Base-by-base conservation (phyloP, 2,797 vertebrate species). In the Eleutherodactylus coqui region DNA sequence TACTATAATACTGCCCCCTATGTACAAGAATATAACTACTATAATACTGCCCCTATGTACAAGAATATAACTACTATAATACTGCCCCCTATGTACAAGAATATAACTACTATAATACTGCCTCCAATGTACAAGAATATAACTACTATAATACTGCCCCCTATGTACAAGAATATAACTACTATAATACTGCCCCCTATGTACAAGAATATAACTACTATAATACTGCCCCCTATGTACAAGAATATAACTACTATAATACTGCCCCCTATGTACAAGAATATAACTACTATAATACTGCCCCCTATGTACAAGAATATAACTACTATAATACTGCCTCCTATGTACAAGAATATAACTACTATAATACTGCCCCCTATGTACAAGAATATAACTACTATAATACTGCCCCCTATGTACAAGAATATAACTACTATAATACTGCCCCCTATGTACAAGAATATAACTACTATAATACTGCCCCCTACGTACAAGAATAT, bases 391-490 rank as follows among this genome's bases (percentile, higher is more conserved):
- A 72, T 43, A 70, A 70, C 36, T 70, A 70, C 19, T 70, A 69
- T 69, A 69, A 69, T 69, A 69, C 64, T 69, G 34, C 64, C 2
- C 64, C 67, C 36, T 70, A 70, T 70, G 8, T 70, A 69, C 67
- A 70, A n/a, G 67, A 70, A 70, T 70, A 70, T 70, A 70, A 41
- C 67, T 70, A 70, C 36, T 70, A 70, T 70, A 70, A 70, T 70
- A 70, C 67, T 70, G 67, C 67, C 13, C 11, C 36, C 36, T 38
- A 70, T 70, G 17, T 69, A 38, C 32, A 69, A 69, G 64, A 69
- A 69, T 69, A 38, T 69, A 36, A 69, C 64, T 69, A 69, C 34
- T 38, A 69, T 69, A 69, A 69, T 38, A 69, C 64, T 38, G 64
- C 64, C 4, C n/a, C 64, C 64, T 69, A 69, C 38, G 32, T 70